A percentile compares a stretch with the other conserved stretches of the same genome.
Conservation (phyloP, 2,888 invertebrate species). For the Campoletis raptor region DNA sequence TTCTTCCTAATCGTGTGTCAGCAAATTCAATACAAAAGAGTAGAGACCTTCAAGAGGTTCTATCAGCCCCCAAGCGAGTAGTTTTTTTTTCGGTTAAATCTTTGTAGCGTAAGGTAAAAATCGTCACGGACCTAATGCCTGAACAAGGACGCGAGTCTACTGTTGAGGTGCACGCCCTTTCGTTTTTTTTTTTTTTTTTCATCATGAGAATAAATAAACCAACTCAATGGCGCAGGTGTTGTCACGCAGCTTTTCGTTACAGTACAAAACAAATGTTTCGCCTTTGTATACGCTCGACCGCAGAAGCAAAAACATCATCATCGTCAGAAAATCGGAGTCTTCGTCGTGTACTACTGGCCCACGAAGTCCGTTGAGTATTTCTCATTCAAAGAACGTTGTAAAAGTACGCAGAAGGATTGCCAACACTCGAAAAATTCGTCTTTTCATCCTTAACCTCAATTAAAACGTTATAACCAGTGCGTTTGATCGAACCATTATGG, state of each 20-base stretch:
- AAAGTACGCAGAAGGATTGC: not conserved
- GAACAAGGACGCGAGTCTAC: conserved; percentile 30
- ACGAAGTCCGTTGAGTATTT: not conserved
- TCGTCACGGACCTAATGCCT: conserved; percentile 32
- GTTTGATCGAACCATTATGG: not conserved
- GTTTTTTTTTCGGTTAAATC: conserved; percentile 2
- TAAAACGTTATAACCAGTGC: not conserved
- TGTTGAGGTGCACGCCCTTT: conserved; percentile 4
- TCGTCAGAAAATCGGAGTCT: conserved; percentile 15
- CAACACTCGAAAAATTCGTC: not conserved
- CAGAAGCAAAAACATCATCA: conserved; percentile 40
- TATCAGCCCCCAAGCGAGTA: not conserved
- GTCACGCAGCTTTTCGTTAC: conserved; percentile 44
- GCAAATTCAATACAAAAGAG: not conserved
- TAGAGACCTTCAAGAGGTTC: not conserved
- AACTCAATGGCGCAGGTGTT: conserved; percentile 38
- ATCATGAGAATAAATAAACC: conserved; percentile 17
- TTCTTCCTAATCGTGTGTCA: not conserved
- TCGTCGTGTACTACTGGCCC: not conserved
- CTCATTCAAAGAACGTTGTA: not conserved
- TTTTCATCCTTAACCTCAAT: not conserved
- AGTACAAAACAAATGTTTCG: conserved; percentile 37
- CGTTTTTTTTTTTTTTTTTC: not conserved
- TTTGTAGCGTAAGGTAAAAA: conserved; percentile 5
- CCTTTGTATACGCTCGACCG: conserved; percentile 23